phyloP scores from a whole-genome alignment of 2,888 invertebrate genomes.

The Troilus luridus region DNA sequence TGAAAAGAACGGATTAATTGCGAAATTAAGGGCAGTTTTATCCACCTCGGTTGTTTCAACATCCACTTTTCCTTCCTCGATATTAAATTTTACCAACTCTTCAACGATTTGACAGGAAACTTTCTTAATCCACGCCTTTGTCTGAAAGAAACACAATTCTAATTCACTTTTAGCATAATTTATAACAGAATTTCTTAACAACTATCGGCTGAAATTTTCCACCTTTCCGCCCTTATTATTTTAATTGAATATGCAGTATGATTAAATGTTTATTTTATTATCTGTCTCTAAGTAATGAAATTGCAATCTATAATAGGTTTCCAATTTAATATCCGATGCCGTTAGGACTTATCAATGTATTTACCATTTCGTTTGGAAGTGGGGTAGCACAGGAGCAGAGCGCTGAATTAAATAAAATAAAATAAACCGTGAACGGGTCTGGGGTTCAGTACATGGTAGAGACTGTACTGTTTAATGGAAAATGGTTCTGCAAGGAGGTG shows the following conservation, averaged over 20 bases:
- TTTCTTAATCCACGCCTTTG: not conserved
- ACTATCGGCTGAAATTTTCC: not conserved
- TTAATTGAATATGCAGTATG: not conserved
- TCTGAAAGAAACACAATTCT: conserved; percentile 11
- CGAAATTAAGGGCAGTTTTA: not conserved
- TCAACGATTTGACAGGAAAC: not conserved
- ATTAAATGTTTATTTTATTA: not conserved
- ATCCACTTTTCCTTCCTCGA: not conserved
- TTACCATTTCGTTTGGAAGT: no score
- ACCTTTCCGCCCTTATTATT: not conserved
- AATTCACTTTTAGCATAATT: not conserved
- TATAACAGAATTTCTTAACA: not conserved
- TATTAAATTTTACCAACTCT: not conserved
- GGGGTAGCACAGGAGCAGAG: no score
- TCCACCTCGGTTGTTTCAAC: not conserved
- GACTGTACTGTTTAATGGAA: no score
- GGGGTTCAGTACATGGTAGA: no score
- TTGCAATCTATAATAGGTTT: no score
- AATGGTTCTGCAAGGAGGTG: no score
- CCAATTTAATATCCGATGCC: no score
- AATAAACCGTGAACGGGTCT: no score
- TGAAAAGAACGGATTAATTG: not conserved
- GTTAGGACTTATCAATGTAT: no score
- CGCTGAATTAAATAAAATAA: no score
- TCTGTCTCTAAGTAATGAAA: not conserved